Base-by-base conservation (phyloP, 2,888 invertebrate species). In the Chironomus tentans region DNA sequence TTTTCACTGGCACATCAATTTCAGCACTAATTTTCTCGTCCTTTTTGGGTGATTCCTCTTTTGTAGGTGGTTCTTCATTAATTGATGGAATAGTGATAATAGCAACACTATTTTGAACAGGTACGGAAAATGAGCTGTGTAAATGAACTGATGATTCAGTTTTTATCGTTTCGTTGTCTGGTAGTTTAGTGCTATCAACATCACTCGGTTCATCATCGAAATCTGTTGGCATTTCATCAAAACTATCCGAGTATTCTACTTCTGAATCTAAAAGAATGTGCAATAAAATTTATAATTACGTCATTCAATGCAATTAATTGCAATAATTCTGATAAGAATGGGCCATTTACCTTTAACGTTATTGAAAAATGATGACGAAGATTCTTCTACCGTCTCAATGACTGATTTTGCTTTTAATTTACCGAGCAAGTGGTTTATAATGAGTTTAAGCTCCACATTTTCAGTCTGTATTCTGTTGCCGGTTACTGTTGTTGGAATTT, bases 401-500 rank as follows among this genome's bases (percentile, higher is more conserved):
- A 71, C 56, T 4, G 56, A 56, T 3, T 71, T 22, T 15, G 24
- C 71, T 24, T 71, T 50, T 10, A 50, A 24, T 28, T 50, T 50
- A 1, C 28, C 21, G 1, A 71, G n/a, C 28, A 72, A 38, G 13
- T 72, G 72, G 61, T 38, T 61, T 10, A 61, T 38, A 38, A 72
- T 72, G 18, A 72, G 21, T 28, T 72, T 72, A 10, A 72, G 38
- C 6, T 72, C 72, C 18, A 72, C 38, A 61, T 61, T 72, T 62
- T 72, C 72, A 5, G 72, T 72, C 15, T 72, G 56, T 28, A 24
- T 38, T n/a, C 13, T 18, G 21, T 61, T 72, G 10, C 61, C 72
- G 10, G 24, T 61, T 4, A 72, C 38, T 7, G 61, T 38, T 15
- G 50, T 38, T 18, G 72, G 72, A 18, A 72, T 72, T 10, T 62